Evolutionary conservation across 2,888 invertebrate genomes (phyloP).

Genomic region (Azorinus chamasolen): DNA sequence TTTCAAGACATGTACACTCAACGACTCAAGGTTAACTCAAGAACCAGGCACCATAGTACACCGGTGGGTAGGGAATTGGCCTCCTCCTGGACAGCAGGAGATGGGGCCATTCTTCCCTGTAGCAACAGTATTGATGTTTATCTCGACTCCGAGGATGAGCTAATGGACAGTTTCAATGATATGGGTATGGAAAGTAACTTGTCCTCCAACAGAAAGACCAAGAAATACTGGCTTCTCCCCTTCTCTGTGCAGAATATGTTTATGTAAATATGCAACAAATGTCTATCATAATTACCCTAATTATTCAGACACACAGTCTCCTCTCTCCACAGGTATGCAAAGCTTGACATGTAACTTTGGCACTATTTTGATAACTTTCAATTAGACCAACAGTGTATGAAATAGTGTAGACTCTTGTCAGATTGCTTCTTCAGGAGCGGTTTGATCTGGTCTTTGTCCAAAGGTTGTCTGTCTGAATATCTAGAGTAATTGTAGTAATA

Average conservation of each 20-base stretch:
- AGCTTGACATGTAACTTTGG: too few relatives aligned
- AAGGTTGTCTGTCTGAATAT: too few relatives aligned
- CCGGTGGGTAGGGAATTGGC: background rate
- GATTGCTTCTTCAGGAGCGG: too few relatives aligned
- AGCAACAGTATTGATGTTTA: constrained; percentile 59
- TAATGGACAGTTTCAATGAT: constrained; percentile 28
- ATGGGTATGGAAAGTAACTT: constrained; percentile 49
- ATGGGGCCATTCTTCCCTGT: constrained; percentile 49
- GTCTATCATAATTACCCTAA: background rate
- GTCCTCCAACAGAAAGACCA: constrained; percentile 30
- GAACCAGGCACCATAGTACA: constrained; percentile 31
- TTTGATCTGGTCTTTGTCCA: too few relatives aligned
- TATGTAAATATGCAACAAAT: constrained; percentile 11
- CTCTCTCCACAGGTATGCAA: too few relatives aligned
- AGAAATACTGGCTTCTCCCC: constrained; percentile 48
- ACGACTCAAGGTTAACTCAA: constrained; percentile 33
- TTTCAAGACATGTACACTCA: constrained; percentile 60
- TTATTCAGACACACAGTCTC: too few relatives aligned
- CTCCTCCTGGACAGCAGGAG: constrained; percentile 18
- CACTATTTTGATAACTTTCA: too few relatives aligned
- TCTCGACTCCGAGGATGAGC: constrained; percentile 16
- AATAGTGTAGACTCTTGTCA: too few relatives aligned
- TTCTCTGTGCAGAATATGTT: constrained; percentile 51
- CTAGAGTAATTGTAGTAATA: too few relatives aligned
- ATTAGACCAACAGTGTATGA: too few relatives aligned